Conservation (phyloP, 2,797 vertebrate genomes). For the Rhinophrynus dorsalis region DNA sequence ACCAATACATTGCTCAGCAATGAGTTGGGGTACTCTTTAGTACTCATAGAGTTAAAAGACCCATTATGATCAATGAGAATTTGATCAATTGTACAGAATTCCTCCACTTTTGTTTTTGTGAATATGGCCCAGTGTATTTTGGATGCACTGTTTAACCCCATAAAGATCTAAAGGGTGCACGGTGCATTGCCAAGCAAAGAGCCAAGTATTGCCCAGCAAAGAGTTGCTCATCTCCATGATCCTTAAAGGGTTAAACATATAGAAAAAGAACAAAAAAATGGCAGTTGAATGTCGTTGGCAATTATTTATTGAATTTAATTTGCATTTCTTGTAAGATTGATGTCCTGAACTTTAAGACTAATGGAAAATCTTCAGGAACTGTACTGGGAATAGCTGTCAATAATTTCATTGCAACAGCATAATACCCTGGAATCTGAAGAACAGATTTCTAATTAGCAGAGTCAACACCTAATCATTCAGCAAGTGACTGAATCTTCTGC, state of each 20-base stretch:
- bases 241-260: no score
- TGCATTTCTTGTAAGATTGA: constrained; percentile 28
- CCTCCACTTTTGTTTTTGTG: no score
- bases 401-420: constrained; percentile 25
- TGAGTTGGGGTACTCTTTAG: no score
- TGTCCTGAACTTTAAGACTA: constrained; percentile 9
- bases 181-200: no score
- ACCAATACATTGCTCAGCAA: no score
- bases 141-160: constrained; percentile 6
- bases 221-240: no score
- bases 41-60: no score
- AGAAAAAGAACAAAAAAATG: background rate
- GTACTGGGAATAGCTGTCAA: constrained; percentile 10
- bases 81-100: no score
- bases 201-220: no score
- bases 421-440: constrained; percentile 38
- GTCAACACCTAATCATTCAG: constrained; percentile 48
- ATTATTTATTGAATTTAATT: constrained; percentile 39
- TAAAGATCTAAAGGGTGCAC: no score
- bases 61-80: no score
- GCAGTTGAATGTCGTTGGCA: constrained; percentile 12
- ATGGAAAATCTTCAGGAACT: constrained; percentile 34
- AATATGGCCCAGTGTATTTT: background rate
- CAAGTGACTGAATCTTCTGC: constrained; percentile 16
- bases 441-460: constrained; percentile 50